Evolutionary conservation across 2,113 vertebrate genomes (phyloP).

Genomic region (Fulmarus glacialis): DNA sequence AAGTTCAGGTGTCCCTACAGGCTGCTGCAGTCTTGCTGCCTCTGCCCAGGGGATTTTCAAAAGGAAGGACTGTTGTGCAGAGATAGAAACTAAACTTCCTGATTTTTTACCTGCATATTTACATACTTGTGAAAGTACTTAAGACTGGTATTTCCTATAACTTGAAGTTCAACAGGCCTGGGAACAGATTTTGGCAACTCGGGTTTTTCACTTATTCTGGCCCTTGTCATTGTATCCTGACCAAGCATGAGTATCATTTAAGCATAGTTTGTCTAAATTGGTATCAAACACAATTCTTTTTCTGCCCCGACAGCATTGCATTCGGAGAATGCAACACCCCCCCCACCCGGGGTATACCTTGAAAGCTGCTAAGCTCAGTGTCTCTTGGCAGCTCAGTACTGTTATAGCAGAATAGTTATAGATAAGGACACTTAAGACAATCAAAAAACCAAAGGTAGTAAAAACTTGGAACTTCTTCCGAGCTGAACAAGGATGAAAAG

Average conservation of each 20-base stretch:
- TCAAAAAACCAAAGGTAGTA: not conserved
- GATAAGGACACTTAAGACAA: not conserved
- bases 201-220: not conserved
- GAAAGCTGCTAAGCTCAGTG: not conserved
- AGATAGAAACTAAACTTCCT: not conserved
- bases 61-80: not conserved
- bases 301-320: not conserved
- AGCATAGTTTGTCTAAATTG: not conserved
- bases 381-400: not conserved
- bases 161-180: not conserved
- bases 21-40: not conserved
- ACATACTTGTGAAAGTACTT: not conserved
- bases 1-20: not conserved
- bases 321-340: not conserved
- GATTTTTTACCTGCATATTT: not conserved
- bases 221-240: not conserved
- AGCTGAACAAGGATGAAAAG: not conserved
- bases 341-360: rapidly evolving
- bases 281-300: not conserved
- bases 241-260: not conserved
- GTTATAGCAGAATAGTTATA: not conserved
- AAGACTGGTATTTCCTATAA: not conserved
- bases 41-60: not conserved
- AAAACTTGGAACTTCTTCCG: not conserved
- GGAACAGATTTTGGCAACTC: not conserved